Base-by-base conservation (phyloP, 2,113 vertebrate genomes). In the Nesoenas mayeri region DNA sequence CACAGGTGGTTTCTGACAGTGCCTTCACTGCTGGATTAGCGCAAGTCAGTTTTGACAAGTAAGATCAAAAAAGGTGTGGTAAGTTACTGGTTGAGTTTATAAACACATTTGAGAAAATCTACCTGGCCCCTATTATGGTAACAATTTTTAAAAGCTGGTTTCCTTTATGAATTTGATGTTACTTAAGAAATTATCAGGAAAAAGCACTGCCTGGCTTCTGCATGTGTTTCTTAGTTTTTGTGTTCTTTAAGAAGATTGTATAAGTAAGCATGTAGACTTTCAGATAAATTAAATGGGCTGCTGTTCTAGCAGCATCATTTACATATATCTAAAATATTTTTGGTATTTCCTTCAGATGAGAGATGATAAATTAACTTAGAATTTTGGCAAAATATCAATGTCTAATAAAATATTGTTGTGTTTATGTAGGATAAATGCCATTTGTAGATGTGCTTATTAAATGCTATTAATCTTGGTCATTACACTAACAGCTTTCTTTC, bases 21-120 rank as follows among this genome's bases (percentile, higher is more conserved):
- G 97, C 89, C 75, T 99, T 99, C 97, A 99, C 98, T 38, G 97
- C 98, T 74, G 98, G 98, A 5, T 95, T 99, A 93, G 98, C 98
- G 2, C 98, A 99, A 98, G 96, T 98, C 95, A 99, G 98, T 97
- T 99, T 99, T 90, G 99, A 99, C 96, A 99, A 98, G 99, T 99
- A 97, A 97, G 98, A 97, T 72, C 19, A 21, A 57, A 78, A 70
- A n/a, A 71, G 50, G 5, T 9, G 2, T 53, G 47, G 4, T 36
- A 67, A 81, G 12, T 44, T 79, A 31, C 24, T 69, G 7, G 11
- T 42, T 44, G 15, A 48, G 56, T 66, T 85, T 51, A 25, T 79
- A 40, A 66, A 85, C 74, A 24, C 29, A 14, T 38, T 83, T 44
- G 60, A 53, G 28, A 87, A 47, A 85, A 36, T 62, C 12, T 57